Percentiles rank a stretch among this genome's conserved stretches.
These are phyloP conservation scores for Pongo pygmaeus DNA, from an alignment of 2,113 vertebrate species.

Conservation along the genomic window DNA sequence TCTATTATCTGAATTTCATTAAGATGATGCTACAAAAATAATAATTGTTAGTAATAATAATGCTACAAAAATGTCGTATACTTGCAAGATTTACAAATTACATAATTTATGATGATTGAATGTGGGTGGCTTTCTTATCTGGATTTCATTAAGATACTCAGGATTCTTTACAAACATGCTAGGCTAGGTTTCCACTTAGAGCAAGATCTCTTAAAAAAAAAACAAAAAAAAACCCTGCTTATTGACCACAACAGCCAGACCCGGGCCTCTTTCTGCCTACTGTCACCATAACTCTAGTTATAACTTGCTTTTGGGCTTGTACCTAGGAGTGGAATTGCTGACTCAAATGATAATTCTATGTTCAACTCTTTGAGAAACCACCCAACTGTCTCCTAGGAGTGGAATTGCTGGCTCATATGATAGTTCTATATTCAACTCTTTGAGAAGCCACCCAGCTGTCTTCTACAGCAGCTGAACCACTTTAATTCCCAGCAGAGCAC, in stretches of 20 bases:
- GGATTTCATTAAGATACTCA: not conserved
- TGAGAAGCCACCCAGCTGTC: not conserved
- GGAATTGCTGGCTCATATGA: not conserved
- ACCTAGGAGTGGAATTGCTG: not conserved
- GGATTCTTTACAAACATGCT: not conserved
- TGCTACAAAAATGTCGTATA: slow-evolving; percentile 56
- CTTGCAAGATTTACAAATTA: slow-evolving; percentile 65
- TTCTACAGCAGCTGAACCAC: not conserved
- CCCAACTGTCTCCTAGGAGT: not conserved
- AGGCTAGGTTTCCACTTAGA: not conserved
- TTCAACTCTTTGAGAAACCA: not conserved
- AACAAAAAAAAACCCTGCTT: not conserved
- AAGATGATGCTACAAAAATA: no score
- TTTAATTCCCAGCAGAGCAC: not conserved
- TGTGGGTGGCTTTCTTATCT: not conserved
- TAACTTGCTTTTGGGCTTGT: not conserved
- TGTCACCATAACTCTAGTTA: not conserved
- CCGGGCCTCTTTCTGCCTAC: not conserved
- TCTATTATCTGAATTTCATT: not conserved
- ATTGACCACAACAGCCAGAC: not conserved
- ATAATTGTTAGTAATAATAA: slow-evolving; percentile 33
- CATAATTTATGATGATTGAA: not conserved
- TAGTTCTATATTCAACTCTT: not conserved
- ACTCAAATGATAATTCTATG: not conserved
- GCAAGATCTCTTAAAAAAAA: not conserved